phyloP scores from a whole-genome alignment of 1,140 invertebrate genomes.

The Ceratosolen solmsi region DNA sequence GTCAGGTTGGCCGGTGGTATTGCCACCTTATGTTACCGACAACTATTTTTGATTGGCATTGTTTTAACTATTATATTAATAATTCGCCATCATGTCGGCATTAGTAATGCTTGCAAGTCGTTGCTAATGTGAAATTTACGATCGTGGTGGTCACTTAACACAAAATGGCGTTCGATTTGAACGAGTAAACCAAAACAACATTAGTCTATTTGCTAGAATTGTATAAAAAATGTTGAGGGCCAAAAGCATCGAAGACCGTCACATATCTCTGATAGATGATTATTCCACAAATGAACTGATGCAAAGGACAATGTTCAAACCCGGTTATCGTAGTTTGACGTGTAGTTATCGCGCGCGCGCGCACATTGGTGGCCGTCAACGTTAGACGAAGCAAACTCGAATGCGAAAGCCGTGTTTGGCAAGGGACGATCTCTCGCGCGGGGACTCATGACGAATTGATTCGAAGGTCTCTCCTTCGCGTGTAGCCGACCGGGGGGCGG shows the following conservation, averaged over 20 bases:
- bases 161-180: slow-evolving; percentile 13
- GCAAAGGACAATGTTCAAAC: too few relatives aligned
- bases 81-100: background rate
- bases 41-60: background rate
- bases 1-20: background rate
- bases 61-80: background rate
- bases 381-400: slow-evolving; percentile 51
- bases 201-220: too few relatives aligned
- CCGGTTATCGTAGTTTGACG: background rate
- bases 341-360: slow-evolving; percentile 18
- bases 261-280: background rate
- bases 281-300: too few relatives aligned
- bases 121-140: background rate
- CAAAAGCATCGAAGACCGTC: background rate
- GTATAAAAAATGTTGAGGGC: too few relatives aligned
- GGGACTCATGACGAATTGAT: slow-evolving; percentile 66
- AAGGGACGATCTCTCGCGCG: slow-evolving; percentile 58
- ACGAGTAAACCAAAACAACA: too few relatives aligned
- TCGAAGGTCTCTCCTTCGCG: slow-evolving; percentile 59
- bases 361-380: slow-evolving; percentile 46
- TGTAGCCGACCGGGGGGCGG: slow-evolving; percentile 55
- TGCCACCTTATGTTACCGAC: background rate
- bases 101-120: background rate
- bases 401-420: slow-evolving; percentile 58
- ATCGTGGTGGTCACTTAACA: slow-evolving; percentile 5